Percentiles rank a stretch among this genome's conserved stretches.
These are phyloP conservation scores for Hirtodrosophila duncani DNA, from an alignment of 2,888 invertebrate species.

Conservation along the genomic window DNA sequence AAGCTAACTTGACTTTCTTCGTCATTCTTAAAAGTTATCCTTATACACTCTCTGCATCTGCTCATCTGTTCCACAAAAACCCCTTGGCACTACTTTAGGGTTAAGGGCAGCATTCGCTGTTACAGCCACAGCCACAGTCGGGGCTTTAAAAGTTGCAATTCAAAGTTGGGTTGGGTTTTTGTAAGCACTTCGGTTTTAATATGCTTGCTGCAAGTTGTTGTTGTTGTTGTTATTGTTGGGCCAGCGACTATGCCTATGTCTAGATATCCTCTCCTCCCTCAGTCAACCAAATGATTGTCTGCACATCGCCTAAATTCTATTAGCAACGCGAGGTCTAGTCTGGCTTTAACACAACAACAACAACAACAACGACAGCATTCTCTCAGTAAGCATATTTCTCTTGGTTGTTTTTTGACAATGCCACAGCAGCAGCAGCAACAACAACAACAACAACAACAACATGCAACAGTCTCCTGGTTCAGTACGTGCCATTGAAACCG, in stretches of 20 bases:
- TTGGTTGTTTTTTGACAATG: slow-evolving; percentile 31
- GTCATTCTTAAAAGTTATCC: too few relatives aligned
- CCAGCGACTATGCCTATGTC: slow-evolving; percentile 26
- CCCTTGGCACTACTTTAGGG: slow-evolving; percentile 8
- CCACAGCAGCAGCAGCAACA: slow-evolving; percentile 20
- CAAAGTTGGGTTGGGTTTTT: slow-evolving; percentile 33
- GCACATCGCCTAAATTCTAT: slow-evolving; percentile 45
- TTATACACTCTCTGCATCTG: too few relatives aligned
- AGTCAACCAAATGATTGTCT: slow-evolving; percentile 2
- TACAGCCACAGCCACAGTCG: too few relatives aligned
- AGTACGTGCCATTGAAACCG: slow-evolving; percentile 65
- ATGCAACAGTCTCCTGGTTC: slow-evolving; percentile 18
- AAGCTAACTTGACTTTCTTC: too few relatives aligned
- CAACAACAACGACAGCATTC: slow-evolving; percentile 37
- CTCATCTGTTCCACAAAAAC: too few relatives aligned
- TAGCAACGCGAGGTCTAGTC: slow-evolving; percentile 14
- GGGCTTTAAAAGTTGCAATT: slow-evolving; percentile 40
- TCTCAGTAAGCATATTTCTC: slow-evolving; percentile 52
- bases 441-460: slow-evolving; percentile 30
- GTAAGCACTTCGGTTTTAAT: slow-evolving; percentile 9
- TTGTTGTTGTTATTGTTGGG: not conserved
- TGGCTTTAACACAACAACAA: slow-evolving; percentile 12
- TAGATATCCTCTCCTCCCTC: not conserved
- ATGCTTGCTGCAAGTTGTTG: slow-evolving; percentile 6
- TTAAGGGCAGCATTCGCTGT: slow-evolving; percentile 7